A percentile compares a stretch with the other conserved stretches of the same genome.
Evolutionary conservation across 2,113 vertebrate genomes (phyloP).

Genomic region (Dromaius novaehollandiae): DNA sequence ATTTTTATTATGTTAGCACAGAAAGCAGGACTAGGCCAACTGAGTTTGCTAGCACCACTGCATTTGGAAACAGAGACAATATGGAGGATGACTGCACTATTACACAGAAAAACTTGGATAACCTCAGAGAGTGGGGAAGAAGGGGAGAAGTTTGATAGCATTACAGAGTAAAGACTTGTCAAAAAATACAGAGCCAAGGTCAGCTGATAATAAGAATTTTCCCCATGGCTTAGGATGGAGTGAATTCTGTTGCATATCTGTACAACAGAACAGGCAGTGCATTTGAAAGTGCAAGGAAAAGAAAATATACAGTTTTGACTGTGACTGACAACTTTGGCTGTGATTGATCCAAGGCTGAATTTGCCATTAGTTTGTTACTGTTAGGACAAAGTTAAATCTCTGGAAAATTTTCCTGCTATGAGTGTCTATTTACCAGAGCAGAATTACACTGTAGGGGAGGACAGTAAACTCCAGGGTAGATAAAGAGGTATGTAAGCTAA

Average conservation of each 20-base stretch:
- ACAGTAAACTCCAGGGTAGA: not conserved
- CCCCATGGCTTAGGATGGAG: not conserved
- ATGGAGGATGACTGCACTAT: not conserved
- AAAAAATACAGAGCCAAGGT: not conserved
- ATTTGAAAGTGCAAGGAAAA: not conserved
- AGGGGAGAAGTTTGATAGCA: not conserved
- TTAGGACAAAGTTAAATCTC: not conserved
- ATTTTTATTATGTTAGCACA: not conserved
- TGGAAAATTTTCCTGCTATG: not conserved
- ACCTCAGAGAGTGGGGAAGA: not conserved
- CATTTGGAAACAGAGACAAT: accelerated
- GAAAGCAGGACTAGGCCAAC: not conserved
- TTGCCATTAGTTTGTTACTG: not conserved
- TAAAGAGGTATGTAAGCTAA: not conserved
- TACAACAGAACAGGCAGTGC: not conserved
- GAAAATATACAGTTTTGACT: not conserved
- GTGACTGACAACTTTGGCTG: too few relatives aligned
- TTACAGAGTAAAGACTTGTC: not conserved
- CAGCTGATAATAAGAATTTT: not conserved
- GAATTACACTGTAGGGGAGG: not conserved
- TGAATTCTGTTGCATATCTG: not conserved
- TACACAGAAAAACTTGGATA: not conserved
- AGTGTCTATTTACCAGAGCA: not conserved
- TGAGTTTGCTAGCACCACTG: not conserved
- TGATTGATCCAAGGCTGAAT: not conserved